Conservation (phyloP, 2,113 vertebrate genomes). For the Perognathus longimembris region DNA sequence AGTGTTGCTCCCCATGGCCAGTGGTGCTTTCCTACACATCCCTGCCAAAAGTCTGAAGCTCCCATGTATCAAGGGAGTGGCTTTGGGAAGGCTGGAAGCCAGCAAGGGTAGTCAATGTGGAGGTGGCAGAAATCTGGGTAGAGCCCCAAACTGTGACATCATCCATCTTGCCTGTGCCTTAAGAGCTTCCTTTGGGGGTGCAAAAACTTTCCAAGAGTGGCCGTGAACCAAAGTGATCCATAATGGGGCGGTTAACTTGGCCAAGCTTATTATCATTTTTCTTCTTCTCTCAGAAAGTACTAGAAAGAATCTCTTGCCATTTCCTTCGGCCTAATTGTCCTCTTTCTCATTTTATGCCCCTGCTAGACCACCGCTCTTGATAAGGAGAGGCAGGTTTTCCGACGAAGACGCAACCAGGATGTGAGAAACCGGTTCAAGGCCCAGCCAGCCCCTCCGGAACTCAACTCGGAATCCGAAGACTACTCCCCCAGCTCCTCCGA, state of each 20-base stretch:
- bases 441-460: conserved; percentile 90
- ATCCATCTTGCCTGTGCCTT: conserved; percentile 82
- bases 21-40: conserved; percentile 62
- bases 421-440: conserved; percentile 88
- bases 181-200: conserved; percentile 62
- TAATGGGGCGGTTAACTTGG: conserved; percentile 68
- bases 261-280: conserved; percentile 55
- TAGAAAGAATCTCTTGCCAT: conserved; percentile 73
- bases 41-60: conserved; percentile 58
- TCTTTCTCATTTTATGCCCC: conserved; percentile 91
- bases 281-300: conserved; percentile 44
- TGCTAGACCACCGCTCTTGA: conserved; percentile 99
- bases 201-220: background rate
- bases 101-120: conserved; percentile 71
- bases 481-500: conserved; percentile 94
- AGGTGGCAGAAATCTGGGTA: conserved; percentile 78
- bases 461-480: conserved; percentile 96
- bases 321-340: conserved; percentile 88
- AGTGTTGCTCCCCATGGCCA: conserved; percentile 69
- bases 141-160: conserved; percentile 79
- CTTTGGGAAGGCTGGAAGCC: conserved; percentile 57
- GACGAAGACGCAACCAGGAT: conserved; percentile 98
- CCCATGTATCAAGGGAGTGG: conserved; percentile 56
- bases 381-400: conserved; percentile 99
- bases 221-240: conserved; percentile 62